phyloP scores from a whole-genome alignment of 2,888 invertebrate genomes.

The Calameuta idolon region DNA sequence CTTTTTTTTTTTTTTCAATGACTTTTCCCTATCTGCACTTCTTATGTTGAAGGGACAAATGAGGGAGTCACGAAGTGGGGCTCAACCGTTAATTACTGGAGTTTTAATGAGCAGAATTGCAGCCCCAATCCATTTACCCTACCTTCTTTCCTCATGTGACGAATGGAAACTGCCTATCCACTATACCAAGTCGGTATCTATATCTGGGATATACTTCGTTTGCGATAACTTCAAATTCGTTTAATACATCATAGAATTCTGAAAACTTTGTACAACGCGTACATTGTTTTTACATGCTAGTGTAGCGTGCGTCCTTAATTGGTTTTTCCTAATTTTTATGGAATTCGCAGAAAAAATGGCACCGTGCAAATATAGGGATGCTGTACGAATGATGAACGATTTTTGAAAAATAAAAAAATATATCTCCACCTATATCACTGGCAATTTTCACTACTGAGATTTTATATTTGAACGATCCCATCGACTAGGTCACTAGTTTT shows the following conservation, averaged over 20 bases:
- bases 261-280: background rate
- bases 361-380: background rate
- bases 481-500: conserved; percentile 27
- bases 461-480: conserved; percentile 8
- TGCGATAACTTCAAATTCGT: background rate
- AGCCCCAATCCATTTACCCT: conserved; percentile 30
- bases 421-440: background rate
- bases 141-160: conserved; percentile 32
- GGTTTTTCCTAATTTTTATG: background rate
- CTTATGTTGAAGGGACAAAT: conserved; percentile 13
- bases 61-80: conserved; percentile 21
- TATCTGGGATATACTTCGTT: background rate
- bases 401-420: background rate
- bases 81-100: conserved; percentile 43
- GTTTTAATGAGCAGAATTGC: conserved; percentile 50
- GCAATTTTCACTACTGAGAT: background rate
- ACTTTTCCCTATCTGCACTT: conserved; percentile 6
- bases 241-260: background rate
- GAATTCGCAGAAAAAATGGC: background rate
- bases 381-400: background rate
- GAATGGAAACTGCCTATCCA: conserved; percentile 37
- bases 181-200: background rate
- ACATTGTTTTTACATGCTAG: no score
- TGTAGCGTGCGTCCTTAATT: no score
- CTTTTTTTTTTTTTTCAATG: background rate